These are phyloP conservation scores for Phymastichus coffea DNA, from an alignment of 1,140 invertebrate species.

Conservation along the genomic window DNA sequence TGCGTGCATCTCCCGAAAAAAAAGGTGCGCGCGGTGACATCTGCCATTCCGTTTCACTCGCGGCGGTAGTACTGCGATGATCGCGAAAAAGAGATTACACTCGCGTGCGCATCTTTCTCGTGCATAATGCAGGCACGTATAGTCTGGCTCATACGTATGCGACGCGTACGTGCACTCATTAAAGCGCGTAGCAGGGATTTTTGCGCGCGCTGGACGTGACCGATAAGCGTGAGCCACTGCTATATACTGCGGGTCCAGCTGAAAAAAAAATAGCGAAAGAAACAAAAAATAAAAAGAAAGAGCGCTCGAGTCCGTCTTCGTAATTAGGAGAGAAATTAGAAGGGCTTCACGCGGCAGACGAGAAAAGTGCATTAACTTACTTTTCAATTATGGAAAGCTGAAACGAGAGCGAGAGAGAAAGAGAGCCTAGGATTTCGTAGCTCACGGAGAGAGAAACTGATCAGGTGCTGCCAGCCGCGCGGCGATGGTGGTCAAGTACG, in stretches of 20 bases:
- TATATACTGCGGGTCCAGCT: neutral
- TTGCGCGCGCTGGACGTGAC: constrained; percentile 5
- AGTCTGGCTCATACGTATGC: constrained; percentile 17
- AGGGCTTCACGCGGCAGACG: constrained; percentile 26
- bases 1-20: too few relatives aligned
- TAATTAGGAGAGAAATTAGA: constrained; percentile 30
- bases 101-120: too few relatives aligned
- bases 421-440: too few relatives aligned
- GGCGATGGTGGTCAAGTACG: too few relatives aligned
- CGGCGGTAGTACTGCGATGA: constrained; percentile 35
- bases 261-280: constrained; percentile 5
- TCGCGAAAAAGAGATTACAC: constrained; percentile 49
- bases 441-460: too few relatives aligned
- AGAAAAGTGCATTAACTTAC: constrained; percentile 34
- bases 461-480: too few relatives aligned
- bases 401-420: neutral
- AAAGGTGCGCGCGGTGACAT: constrained; percentile 36
- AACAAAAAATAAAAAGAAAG: neutral
- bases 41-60: constrained; percentile 38
- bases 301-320: constrained; percentile 8
- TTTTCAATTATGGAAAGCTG: constrained; percentile 31
- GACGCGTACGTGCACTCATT: constrained; percentile 30
- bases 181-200: neutral
- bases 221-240: constrained; percentile 14
- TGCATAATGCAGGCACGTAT: constrained; percentile 35